Conservation (phyloP, 2,888 invertebrate genomes). For the Napeogenes sylphis region DNA sequence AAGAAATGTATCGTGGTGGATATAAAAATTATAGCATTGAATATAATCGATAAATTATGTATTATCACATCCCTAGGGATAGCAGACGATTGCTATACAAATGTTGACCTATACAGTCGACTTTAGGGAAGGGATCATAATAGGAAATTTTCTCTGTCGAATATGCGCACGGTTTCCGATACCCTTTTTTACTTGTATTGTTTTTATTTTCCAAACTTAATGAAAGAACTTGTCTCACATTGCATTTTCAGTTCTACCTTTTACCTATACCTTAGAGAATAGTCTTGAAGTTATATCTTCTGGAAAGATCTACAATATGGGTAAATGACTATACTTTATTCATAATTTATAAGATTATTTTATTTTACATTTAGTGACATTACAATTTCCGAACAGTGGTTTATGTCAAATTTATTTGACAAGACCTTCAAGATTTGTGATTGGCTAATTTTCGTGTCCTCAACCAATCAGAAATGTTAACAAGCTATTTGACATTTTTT, state of each 20-base stretch:
- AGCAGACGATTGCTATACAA: slow-evolving; percentile 67
- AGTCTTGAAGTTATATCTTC: not conserved
- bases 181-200: slow-evolving; percentile 76
- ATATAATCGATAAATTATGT: slow-evolving; percentile 15
- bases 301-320: not conserved
- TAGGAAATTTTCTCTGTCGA: slow-evolving; percentile 71
- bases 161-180: slow-evolving; percentile 69
- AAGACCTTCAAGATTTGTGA: no score
- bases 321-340: no score
- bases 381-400: no score
- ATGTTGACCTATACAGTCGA: slow-evolving; percentile 60
- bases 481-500: no score
- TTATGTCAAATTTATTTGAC: no score
- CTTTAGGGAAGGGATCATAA: slow-evolving; percentile 74
- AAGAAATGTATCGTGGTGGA: no score
- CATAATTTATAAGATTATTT: no score
- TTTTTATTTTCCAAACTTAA: slow-evolving; percentile 75
- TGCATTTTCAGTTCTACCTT: slow-evolving; percentile 62
- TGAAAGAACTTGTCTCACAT: slow-evolving; percentile 73
- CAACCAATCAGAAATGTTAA: no score
- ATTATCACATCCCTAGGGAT: slow-evolving; percentile 35
- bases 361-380: no score
- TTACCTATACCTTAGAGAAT: not conserved
- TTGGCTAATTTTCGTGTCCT: no score
- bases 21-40: no score